Percentiles rank a stretch among this genome's conserved stretches.
Conservation (phyloP, 2,797 vertebrate species). For the Mormyrops boulengeri region DNA sequence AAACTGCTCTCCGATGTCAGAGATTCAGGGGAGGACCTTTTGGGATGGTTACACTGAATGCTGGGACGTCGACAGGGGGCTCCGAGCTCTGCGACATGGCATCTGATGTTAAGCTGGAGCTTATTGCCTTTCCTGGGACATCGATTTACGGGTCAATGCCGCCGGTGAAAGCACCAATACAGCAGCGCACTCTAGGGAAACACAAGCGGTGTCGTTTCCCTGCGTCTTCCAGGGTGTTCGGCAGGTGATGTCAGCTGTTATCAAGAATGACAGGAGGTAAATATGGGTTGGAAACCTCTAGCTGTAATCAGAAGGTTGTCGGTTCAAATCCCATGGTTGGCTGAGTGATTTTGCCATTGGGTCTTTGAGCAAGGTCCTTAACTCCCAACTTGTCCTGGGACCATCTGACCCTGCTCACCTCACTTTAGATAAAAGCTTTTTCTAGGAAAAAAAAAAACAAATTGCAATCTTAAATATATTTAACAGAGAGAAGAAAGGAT, state of each 20-base stretch:
- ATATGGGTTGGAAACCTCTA: background rate
- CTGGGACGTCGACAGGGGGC: background rate
- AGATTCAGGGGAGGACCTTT: background rate
- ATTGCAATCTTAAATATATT: background rate
- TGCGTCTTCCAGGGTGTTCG: background rate
- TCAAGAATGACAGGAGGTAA: background rate
- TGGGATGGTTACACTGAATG: background rate
- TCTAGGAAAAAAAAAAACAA: background rate
- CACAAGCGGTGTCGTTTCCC: background rate
- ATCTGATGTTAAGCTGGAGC: background rate
- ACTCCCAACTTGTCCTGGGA: background rate
- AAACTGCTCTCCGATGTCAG: background rate
- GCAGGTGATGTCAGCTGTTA: background rate
- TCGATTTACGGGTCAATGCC: background rate
- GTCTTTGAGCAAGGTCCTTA: background rate
- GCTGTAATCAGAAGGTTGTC: background rate
- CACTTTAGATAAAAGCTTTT: background rate
- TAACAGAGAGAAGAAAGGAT: background rate
- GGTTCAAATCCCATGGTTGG: background rate
- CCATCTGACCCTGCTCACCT: background rate
- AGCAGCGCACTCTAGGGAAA: background rate
- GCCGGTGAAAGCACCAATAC: background rate
- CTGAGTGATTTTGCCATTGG: background rate
- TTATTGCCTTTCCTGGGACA: background rate
- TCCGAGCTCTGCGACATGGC: background rate